Conservation (phyloP, 2,113 vertebrate species). For the Phasianus colchicus region DNA sequence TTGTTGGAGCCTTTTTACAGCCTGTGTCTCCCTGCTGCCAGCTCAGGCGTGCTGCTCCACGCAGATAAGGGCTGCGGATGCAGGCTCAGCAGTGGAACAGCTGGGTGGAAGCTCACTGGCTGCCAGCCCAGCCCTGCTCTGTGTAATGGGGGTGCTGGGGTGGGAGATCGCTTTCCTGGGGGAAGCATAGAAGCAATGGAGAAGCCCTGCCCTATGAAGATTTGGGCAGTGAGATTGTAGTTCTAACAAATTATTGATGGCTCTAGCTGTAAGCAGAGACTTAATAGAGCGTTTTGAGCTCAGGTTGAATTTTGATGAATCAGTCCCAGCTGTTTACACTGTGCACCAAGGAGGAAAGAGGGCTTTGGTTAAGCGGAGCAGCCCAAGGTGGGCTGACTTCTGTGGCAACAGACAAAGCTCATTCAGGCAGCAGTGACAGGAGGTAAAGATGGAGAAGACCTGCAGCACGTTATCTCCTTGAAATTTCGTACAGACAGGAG, state of each 20-base stretch:
- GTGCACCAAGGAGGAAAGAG: not conserved
- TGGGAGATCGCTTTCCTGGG: not conserved
- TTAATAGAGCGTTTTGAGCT: not conserved
- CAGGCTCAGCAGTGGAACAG: not conserved
- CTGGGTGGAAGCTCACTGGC: slow-evolving; percentile 49
- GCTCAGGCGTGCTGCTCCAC: not conserved
- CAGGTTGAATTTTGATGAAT: slow-evolving; percentile 4
- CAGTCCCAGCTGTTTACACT: slow-evolving; percentile 38
- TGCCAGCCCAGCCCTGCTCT: not conserved
- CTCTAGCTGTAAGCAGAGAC: not conserved
- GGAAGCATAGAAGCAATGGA: slow-evolving; percentile 1
- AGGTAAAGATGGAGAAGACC: not conserved
- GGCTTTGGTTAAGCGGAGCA: slow-evolving; percentile 6
- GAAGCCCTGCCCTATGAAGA: not conserved
- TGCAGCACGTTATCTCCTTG: not conserved
- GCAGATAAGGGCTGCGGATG: slow-evolving; percentile 44
- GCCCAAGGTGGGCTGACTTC: slow-evolving; percentile 5
- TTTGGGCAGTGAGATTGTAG: not conserved
- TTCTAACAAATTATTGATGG: not conserved
- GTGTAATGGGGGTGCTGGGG: not conserved
- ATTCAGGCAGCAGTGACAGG: not conserved
- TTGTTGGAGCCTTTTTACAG: not conserved
- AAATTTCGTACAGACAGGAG: not conserved
- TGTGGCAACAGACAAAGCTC: not conserved
- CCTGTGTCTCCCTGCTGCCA: not conserved